These are phyloP conservation scores for Sus cebifrons DNA, from an alignment of 2,797 vertebrate species.

Conservation along the genomic window DNA sequence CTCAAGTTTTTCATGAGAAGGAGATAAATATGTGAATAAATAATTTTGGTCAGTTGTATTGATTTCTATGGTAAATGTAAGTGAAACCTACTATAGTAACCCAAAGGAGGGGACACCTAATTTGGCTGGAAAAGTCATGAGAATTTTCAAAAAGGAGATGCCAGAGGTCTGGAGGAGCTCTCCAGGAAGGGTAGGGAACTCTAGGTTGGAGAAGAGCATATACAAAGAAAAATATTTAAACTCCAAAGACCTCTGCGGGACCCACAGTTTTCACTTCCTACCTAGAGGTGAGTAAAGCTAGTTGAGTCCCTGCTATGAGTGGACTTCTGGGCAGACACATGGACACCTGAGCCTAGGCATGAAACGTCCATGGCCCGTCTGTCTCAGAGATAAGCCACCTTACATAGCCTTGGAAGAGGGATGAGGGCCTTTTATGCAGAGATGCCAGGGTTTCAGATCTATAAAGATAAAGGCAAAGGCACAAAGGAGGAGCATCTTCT, in stretches of 20 bases:
- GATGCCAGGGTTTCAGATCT: not conserved
- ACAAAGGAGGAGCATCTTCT: not conserved
- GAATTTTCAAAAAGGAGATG: not conserved
- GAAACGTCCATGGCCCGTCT: not conserved
- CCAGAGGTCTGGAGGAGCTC: not conserved
- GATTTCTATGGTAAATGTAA: not conserved
- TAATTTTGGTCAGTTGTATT: not conserved
- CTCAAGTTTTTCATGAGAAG: constrained; percentile 29
- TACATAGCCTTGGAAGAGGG: not conserved
- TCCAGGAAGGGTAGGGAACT: not conserved
- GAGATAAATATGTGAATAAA: constrained; percentile 11
- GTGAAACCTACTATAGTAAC: not conserved
- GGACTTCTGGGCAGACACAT: not conserved
- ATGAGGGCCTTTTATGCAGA: not conserved
- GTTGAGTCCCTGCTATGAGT: not conserved
- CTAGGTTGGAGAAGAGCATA: not conserved
- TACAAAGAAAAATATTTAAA: not conserved
- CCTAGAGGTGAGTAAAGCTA: not conserved
- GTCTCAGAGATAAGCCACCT: not conserved
- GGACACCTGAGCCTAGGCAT: not conserved
- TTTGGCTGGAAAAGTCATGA: not conserved
- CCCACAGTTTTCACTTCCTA: not conserved
- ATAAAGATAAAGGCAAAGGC: not conserved
- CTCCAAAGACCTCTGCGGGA: not conserved
- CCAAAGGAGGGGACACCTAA: not conserved